These are phyloP conservation scores for Hipposideros larvatus DNA, from an alignment of 2,797 vertebrate species.

Conservation along the genomic window DNA sequence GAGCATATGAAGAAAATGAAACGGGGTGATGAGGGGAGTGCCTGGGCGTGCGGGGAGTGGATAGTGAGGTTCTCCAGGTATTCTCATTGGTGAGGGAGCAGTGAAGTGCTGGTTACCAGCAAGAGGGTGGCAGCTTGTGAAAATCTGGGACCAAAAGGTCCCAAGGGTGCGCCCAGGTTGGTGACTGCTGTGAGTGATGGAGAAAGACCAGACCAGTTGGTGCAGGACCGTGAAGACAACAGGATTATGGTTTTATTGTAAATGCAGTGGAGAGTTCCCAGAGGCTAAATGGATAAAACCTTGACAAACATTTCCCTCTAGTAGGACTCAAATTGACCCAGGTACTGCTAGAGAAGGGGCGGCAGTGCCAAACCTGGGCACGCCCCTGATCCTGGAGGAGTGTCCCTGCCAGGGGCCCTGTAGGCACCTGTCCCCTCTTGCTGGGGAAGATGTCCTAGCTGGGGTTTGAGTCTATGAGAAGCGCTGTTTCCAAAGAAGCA, in stretches of 20 bases:
- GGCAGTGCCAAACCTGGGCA: neutral
- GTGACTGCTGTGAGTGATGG: neutral
- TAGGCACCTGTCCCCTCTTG: neutral
- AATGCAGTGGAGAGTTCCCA: neutral
- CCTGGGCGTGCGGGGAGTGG: neutral
- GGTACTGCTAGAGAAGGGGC: neutral
- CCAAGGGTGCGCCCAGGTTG: neutral
- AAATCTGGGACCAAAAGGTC: neutral
- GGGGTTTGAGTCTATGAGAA: neutral
- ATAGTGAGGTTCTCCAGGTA: too few relatives aligned
- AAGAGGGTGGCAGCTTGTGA: neutral
- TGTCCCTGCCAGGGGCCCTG: neutral
- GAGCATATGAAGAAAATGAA: neutral
- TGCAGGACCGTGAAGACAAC: too few relatives aligned
- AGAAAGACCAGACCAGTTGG: too few relatives aligned
- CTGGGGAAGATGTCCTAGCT: neutral
- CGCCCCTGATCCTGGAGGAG: too few relatives aligned
- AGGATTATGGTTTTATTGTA: neutral
- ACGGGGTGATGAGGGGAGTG: too few relatives aligned
- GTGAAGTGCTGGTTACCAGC: neutral
- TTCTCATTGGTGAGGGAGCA: neutral
- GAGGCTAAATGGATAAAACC: neutral
- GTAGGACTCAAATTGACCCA: neutral
- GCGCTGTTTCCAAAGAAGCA: neutral
- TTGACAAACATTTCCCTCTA: neutral